Evolutionary conservation across 1,140 invertebrate genomes (phyloP), one percentile per base, ranked within the genome.

Genomic region (Archegozetes longisetosus): DNA sequence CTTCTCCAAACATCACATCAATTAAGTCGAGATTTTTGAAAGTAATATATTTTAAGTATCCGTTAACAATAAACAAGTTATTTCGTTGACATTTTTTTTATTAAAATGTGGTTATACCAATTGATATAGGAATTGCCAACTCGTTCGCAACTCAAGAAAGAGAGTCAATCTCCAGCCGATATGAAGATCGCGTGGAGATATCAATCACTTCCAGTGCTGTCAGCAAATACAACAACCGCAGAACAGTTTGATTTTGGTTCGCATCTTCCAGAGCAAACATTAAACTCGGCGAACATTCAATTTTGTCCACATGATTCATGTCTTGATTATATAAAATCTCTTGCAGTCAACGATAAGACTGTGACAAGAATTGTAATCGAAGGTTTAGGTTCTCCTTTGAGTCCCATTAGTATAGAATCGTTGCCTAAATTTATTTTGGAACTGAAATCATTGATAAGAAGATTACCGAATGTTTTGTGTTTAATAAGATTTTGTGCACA

Each of bases 171-270:
- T 3, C 6, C 12, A 25, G 9, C 12, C 9, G 20, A n/a, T 6
- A 12, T 56, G 27, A 56, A 56, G 29, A 56, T 56, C 9, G 55
- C 55, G n/a, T 56, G 55, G 55, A 17, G 55, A 48, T 56, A 56
- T 25, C 3, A 22, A 50, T 20, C 14, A 20, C 22, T 12, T 50
- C 32, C 55, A 46, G n/a, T n/a, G n/a, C 17, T 22, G 6, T 3
- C 20, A 14, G 32, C 14, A 3, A 25, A 47, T 20, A 20, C 27
- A 3, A 12, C 32, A 14, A 20, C 50, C 17, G 20, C 13, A 20
- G 14, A 50, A 46, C 14, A n/a, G 3, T 50, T 46, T 56, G 26
- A 56, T 56, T 46, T 49, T 22, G 13, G 26, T n/a, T 12, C 14
- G 6, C 20, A 46, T 9, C 50, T 50, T 12, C 50, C 3, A 50